Conservation (phyloP, 37 sponge, comb jelly and placozoan species). For the Chondrosia reniformis region DNA sequence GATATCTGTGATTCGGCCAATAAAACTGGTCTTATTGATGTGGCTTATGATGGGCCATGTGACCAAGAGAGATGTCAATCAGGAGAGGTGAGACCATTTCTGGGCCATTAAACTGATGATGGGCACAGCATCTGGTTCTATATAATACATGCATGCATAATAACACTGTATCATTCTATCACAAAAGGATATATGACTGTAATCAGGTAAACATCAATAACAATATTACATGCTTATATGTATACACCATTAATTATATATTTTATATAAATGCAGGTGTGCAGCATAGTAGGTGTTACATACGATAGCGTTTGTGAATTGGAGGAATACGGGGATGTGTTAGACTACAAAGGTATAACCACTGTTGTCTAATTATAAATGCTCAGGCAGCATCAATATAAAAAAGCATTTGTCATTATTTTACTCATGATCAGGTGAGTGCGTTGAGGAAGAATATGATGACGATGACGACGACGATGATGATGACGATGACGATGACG, state of each 20-base stretch:
- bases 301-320: slow-evolving; percentile 10
- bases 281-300: not conserved
- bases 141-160: no score
- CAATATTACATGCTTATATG: no score
- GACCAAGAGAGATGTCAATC: not conserved
- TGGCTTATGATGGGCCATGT: not conserved
- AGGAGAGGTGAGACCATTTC: not conserved
- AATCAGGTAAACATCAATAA: no score
- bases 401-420: not conserved
- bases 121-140: no score
- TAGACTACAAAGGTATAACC: slow-evolving; percentile 11
- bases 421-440: not conserved
- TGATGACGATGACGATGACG: not conserved
- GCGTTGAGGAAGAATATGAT: not conserved
- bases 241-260: not conserved
- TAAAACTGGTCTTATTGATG: not conserved
- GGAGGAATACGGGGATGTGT: slow-evolving; percentile 1
- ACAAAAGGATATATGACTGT: not conserved
- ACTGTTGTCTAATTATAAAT: not conserved
- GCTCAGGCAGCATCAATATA: not conserved
- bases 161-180: not conserved
- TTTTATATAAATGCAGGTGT: slow-evolving; percentile 8
- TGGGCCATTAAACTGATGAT: no score
- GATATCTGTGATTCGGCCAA: not conserved
- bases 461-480: not conserved